A percentile compares a stretch with the other conserved stretches of the same genome.
phyloP scores from a whole-genome alignment of 35 echinoderm and acorn worm genomes.

The Lytechinus variegatus region DNA sequence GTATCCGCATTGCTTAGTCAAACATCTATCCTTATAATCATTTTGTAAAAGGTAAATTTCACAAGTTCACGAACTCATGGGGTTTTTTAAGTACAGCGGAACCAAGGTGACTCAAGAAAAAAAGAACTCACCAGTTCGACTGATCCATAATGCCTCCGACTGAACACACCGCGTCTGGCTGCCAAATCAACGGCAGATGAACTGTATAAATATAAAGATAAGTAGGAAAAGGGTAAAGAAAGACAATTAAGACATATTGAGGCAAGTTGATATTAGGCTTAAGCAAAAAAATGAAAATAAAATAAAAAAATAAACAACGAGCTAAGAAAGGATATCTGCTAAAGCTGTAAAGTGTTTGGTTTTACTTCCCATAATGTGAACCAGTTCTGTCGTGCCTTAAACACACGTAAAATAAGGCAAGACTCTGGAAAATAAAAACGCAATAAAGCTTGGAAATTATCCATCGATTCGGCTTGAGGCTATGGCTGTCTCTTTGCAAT shows the following conservation, averaged over 20 bases:
- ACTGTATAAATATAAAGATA: constrained; percentile 55
- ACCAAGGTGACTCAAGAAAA: too few relatives aligned
- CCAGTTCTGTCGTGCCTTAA: background rate
- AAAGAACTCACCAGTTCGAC: constrained; percentile 84
- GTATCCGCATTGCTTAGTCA: too few relatives aligned
- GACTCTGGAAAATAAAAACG: background rate
- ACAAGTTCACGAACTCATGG: too few relatives aligned
- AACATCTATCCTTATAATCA: too few relatives aligned
- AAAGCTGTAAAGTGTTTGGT: background rate
- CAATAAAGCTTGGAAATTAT: background rate
- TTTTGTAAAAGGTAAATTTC: too few relatives aligned
- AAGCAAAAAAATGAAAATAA: too few relatives aligned
- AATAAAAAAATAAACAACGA: too few relatives aligned
- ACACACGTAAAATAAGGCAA: background rate
- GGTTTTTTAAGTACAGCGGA: too few relatives aligned
- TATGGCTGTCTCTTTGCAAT: background rate
- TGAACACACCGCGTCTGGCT: constrained; percentile 85
- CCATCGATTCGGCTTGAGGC: background rate
- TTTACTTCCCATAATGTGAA: background rate
- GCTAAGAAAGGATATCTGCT: background rate
- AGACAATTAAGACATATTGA: too few relatives aligned
- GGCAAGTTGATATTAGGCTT: too few relatives aligned
- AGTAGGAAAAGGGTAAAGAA: too few relatives aligned
- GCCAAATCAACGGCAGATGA: constrained; percentile 92
- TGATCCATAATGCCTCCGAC: constrained; percentile 91